These are phyloP conservation scores for Sander lucioperca DNA, from an alignment of 2,113 vertebrate species.

Conservation along the genomic window DNA sequence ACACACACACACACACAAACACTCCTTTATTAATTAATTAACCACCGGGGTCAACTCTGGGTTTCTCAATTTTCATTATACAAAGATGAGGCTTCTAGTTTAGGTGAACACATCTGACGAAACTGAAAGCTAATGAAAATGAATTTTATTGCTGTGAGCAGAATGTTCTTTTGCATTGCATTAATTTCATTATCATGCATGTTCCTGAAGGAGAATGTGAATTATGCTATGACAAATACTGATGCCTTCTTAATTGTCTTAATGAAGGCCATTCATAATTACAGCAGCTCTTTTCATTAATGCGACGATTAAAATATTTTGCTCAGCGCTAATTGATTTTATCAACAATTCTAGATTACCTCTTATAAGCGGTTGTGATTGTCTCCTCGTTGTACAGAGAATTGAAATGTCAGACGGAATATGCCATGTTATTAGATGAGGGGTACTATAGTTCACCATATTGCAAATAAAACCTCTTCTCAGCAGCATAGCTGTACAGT, in stretches of 20 bases:
- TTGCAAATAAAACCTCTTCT: constrained; percentile 44
- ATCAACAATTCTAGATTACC: constrained; percentile 60
- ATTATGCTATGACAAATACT: constrained; percentile 68
- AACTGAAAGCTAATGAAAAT: constrained; percentile 40
- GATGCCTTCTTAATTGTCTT: constrained; percentile 74
- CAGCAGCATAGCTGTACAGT: constrained; percentile 2
- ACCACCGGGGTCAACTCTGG: not conserved
- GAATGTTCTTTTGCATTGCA: constrained; percentile 47
- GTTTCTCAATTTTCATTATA: constrained; percentile 9
- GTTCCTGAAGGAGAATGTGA: constrained; percentile 53
- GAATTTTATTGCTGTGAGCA: constrained; percentile 25
- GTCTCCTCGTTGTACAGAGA: constrained; percentile 19
- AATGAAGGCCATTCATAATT: constrained; percentile 76
- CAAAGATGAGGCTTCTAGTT: constrained; percentile 36
- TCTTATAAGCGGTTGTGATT: constrained; percentile 44
- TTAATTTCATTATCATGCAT: constrained; percentile 51
- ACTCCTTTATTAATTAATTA: constrained; percentile 2
- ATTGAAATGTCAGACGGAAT: constrained; percentile 59
- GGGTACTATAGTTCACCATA: not conserved
- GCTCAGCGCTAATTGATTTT: constrained; percentile 74
- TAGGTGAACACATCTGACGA: constrained; percentile 12
- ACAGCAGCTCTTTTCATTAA: constrained; percentile 65
- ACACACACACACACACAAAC: no score
- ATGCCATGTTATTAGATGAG: constrained; percentile 40
- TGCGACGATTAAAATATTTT: constrained; percentile 70